These are phyloP conservation scores for Macropodus opercularis DNA, from an alignment of 2,797 vertebrate genomes.

Conservation along the genomic window DNA sequence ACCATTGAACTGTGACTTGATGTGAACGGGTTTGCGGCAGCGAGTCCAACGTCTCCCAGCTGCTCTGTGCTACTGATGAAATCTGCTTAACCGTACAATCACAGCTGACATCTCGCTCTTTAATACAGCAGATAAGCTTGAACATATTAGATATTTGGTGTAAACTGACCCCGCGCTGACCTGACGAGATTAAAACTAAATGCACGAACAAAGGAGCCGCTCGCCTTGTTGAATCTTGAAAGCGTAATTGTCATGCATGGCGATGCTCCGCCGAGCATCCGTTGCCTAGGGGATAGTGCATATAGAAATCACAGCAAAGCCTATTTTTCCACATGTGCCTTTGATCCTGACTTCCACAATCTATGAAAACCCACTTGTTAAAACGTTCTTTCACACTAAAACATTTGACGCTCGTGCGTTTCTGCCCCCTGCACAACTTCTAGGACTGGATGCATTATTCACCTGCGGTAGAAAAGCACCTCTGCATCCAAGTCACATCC, in stretches of 20 bases:
- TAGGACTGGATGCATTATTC: conserved; percentile 40
- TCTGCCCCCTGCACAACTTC: not conserved
- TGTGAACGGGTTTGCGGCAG: too few relatives aligned
- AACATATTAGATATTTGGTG: conserved; percentile 1
- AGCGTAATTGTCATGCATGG: conserved; percentile 58
- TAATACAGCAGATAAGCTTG: not conserved
- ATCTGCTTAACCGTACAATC: not conserved
- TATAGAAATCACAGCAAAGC: conserved; percentile 21
- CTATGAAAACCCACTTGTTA: conserved; percentile 12
- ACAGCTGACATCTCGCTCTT: not conserved
- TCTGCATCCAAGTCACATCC: conserved; percentile 38
- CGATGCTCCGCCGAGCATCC: conserved; percentile 35
- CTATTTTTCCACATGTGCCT: conserved; percentile 14
- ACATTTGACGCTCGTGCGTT: not conserved
- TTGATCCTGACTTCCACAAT: conserved; percentile 6
- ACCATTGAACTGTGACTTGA: too few relatives aligned
- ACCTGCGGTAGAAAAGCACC: conserved; percentile 20
- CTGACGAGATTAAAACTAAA: conserved; percentile 10
- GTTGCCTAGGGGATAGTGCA: conserved; percentile 54
- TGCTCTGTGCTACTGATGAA: conserved; percentile 1
- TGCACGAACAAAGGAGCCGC: not conserved
- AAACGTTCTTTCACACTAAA: conserved; percentile 10
- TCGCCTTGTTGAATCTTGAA: conserved; percentile 8
- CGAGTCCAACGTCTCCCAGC: too few relatives aligned
- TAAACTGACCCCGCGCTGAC: conserved; percentile 13